A percentile compares a stretch with the other conserved stretches of the same genome.
phyloP scores from a whole-genome alignment of 2,797 vertebrate species.

The Enteromius fasciolatus region DNA sequence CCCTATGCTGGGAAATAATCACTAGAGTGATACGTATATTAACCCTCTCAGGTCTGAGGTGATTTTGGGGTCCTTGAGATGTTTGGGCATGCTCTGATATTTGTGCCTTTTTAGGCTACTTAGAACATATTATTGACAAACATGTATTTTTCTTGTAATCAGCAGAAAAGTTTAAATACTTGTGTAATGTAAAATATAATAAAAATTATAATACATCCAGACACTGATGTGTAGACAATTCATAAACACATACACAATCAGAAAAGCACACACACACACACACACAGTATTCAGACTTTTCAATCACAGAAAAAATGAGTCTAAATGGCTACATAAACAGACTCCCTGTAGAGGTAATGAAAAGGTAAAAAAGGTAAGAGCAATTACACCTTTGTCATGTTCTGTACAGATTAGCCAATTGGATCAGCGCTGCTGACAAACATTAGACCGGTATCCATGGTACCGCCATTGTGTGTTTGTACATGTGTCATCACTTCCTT shows the following conservation, averaged over 20 bases:
- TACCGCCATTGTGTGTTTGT: background rate
- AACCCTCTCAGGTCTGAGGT: too few relatives aligned
- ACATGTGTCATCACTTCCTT: slow-evolving; percentile 42
- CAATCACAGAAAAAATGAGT: slow-evolving; percentile 2
- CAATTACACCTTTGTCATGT: slow-evolving; percentile 57
- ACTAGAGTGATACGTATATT: background rate
- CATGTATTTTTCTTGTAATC: too few relatives aligned
- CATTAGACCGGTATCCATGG: slow-evolving; percentile 28
- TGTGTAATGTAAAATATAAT: too few relatives aligned
- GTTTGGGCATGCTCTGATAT: too few relatives aligned
- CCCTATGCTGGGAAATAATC: background rate
- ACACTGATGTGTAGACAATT: background rate
- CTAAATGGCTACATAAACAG: slow-evolving; percentile 36
- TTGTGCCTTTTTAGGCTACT: too few relatives aligned
- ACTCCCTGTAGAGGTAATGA: slow-evolving; percentile 47
- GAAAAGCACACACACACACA: background rate
- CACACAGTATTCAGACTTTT: slow-evolving; percentile 10
- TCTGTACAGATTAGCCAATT: slow-evolving; percentile 28
- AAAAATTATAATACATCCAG: background rate
- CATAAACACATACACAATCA: background rate
- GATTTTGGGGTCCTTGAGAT: too few relatives aligned
- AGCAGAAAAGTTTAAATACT: background rate
- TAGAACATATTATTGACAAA: too few relatives aligned
- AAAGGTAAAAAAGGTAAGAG: slow-evolving; percentile 47
- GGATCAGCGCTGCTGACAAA: slow-evolving; percentile 31